Percentiles rank a stretch among this genome's conserved stretches.
These are phyloP conservation scores for Drosophila nigromelanica DNA, from an alignment of 1,140 invertebrate species.

Conservation along the genomic window DNA sequence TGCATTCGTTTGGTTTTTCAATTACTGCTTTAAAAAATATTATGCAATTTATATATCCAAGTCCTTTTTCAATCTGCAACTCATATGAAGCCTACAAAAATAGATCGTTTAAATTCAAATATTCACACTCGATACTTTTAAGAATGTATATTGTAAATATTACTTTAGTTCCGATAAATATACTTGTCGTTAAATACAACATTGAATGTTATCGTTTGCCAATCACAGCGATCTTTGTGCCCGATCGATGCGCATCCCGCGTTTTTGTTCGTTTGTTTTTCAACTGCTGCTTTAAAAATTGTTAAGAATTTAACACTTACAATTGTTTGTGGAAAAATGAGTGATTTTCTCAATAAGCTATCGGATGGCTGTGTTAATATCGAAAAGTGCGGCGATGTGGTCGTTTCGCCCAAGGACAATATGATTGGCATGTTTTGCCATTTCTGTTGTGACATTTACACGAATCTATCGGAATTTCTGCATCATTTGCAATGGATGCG, in stretches of 20 bases:
- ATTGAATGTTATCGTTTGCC: slow-evolving; percentile 3
- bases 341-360: slow-evolving; percentile 30
- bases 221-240: not conserved
- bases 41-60: no score
- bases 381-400: slow-evolving; percentile 71
- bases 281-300: slow-evolving; percentile 12
- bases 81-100: slow-evolving; percentile 84
- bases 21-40: no score
- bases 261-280: slow-evolving; percentile 27
- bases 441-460: slow-evolving; percentile 58
- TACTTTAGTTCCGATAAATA: not conserved
- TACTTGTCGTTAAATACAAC: not conserved
- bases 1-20: not conserved
- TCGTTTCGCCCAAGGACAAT: slow-evolving; percentile 59
- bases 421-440: slow-evolving; percentile 57
- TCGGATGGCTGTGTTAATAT: slow-evolving; percentile 31
- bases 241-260: slow-evolving; percentile 29
- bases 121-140: slow-evolving; percentile 3
- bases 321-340: no score
- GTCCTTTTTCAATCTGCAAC: slow-evolving; percentile 86
- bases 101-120: slow-evolving; percentile 18
- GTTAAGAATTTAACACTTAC: not conserved
- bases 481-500: slow-evolving; percentile 61
- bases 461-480: slow-evolving; percentile 47
- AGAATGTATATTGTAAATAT: slow-evolving; percentile 6